These are phyloP conservation scores for Emydura subglobosa DNA, from an alignment of 2,113 vertebrate genomes.

Conservation along the genomic window DNA sequence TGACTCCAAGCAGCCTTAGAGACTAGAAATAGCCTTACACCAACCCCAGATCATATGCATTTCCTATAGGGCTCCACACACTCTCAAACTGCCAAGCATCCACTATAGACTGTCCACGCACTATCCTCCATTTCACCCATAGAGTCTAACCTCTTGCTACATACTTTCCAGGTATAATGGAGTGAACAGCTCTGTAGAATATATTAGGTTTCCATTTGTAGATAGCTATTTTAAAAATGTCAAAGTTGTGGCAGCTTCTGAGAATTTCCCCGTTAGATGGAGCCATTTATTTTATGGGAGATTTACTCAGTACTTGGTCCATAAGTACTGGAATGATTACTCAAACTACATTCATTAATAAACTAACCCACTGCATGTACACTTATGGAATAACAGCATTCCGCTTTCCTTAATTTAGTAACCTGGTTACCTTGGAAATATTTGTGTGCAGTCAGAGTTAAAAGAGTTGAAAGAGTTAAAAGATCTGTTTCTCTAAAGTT, in stretches of 20 bases:
- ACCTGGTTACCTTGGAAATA: neutral
- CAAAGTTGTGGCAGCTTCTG: neutral
- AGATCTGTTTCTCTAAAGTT: neutral
- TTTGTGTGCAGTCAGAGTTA: neutral
- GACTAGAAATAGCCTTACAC: neutral
- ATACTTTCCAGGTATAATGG: neutral
- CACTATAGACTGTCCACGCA: neutral
- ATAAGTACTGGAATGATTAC: neutral
- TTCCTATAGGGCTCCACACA: neutral
- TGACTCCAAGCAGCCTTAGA: too few species aligned
- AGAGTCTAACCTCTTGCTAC: neutral
- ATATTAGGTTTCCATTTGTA: accelerated
- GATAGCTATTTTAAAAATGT: neutral
- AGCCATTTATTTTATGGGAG: neutral
- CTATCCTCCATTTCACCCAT: too few species aligned
- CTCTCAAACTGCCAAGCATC: neutral
- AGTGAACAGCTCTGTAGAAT: neutral
- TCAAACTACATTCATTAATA: neutral
- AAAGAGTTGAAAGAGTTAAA: neutral
- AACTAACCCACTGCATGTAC: neutral
- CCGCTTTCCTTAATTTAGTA: neutral
- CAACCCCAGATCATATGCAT: neutral
- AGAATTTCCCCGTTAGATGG: neutral
- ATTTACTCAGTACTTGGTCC: neutral
- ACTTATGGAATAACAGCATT: neutral